Conservation (phyloP, 1,140 invertebrate species). For the Brachionus angularis region DNA sequence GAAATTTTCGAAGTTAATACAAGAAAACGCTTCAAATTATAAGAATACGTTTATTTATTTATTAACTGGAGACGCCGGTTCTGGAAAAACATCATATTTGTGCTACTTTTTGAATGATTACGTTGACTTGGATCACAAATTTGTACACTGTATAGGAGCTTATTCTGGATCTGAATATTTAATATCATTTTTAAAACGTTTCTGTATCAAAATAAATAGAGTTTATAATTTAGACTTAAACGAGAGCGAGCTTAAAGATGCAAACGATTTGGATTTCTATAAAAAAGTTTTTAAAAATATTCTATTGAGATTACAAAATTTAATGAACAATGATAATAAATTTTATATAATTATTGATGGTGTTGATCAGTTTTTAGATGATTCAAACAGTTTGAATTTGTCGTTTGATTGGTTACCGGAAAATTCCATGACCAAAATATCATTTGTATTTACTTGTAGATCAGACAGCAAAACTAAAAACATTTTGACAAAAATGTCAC, state of each 20-base stretch:
- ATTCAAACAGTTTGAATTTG: conserved; percentile 48
- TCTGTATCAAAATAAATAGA: conserved; percentile 50
- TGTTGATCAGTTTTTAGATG: conserved; percentile 52
- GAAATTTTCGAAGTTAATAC: conserved; percentile 49
- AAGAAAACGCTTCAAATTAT: conserved; percentile 41
- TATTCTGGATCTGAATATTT: conserved; percentile 54
- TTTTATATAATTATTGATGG: conserved; percentile 54
- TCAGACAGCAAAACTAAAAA: background rate
- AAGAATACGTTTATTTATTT: background rate
- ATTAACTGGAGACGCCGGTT: conserved; percentile 52
- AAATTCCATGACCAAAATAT: conserved; percentile 45
- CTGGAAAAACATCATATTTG: conserved; percentile 57
- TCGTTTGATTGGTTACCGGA: conserved; percentile 54
- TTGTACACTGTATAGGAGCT: conserved; percentile 54
- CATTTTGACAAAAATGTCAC: background rate
- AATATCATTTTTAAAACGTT: conserved; percentile 49
- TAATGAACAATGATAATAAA: background rate
- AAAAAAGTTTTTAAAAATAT: conserved; percentile 32
- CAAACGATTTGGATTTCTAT: conserved; percentile 45
- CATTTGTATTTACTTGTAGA: conserved; percentile 15
- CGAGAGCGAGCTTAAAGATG: conserved; percentile 52
- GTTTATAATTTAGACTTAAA: conserved; percentile 47
- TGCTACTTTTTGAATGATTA: conserved; percentile 46
- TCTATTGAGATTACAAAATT: background rate
- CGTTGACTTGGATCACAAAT: conserved; percentile 44